phyloP scores from a whole-genome alignment of 1,140 invertebrate species.

The Heliconius congener region DNA sequence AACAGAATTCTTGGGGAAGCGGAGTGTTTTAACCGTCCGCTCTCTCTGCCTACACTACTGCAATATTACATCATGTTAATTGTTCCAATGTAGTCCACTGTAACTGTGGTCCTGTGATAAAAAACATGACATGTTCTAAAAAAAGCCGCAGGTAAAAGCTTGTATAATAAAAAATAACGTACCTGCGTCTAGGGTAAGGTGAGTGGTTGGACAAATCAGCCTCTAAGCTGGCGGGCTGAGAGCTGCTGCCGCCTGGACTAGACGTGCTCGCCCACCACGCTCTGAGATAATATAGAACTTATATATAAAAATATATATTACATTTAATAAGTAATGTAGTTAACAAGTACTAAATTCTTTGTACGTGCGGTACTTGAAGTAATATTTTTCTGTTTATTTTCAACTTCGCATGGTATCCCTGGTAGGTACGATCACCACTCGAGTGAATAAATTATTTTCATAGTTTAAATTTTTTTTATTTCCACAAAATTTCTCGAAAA shows the following conservation, averaged over 20 bases:
- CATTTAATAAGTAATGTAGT: neutral
- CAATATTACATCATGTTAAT: neutral
- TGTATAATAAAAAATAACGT: constrained; percentile 15
- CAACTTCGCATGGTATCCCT: too few species aligned
- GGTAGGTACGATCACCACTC: too few species aligned
- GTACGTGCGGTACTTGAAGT: too few species aligned
- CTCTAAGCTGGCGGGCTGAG: constrained; percentile 76
- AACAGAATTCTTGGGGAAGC: neutral
- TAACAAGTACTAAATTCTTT: neutral
- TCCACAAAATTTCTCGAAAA: too few species aligned
- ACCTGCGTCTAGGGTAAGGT: constrained; percentile 70
- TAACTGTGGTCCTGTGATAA: too few species aligned
- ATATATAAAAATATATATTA: neutral
- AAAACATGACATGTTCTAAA: too few species aligned
- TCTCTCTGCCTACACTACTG: neutral
- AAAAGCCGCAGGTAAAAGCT: neutral
- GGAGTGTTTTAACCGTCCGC: neutral
- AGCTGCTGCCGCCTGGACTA: constrained; percentile 70
- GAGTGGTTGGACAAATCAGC: constrained; percentile 65
- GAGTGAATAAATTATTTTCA: too few species aligned
- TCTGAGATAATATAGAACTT: constrained; percentile 40
- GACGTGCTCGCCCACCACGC: constrained; percentile 59
- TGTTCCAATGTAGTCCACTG: neutral
- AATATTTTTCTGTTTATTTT: too few species aligned
- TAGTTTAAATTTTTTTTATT: too few species aligned